Percentiles rank a stretch among this genome's conserved stretches.
Evolutionary conservation across 2,113 vertebrate genomes (phyloP).

Genomic region (Apteryx owenii): DNA sequence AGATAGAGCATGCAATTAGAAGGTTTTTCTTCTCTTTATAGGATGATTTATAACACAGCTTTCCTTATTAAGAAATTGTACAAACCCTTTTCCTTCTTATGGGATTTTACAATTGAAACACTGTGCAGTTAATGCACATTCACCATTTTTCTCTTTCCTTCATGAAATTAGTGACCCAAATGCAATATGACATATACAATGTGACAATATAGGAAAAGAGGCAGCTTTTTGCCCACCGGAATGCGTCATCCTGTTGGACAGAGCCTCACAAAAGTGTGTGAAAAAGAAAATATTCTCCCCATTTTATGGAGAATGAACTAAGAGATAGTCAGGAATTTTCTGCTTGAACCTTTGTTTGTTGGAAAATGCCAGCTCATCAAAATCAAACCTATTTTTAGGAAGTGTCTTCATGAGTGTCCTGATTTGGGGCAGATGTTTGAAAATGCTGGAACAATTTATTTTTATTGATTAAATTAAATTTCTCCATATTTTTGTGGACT

Average conservation of each 20-base stretch:
- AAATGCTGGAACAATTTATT: not conserved
- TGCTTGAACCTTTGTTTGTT: not conserved
- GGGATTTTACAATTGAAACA: not conserved
- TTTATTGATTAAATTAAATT: not conserved
- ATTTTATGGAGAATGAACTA: not conserved
- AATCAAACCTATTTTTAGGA: not conserved
- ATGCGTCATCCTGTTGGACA: not conserved
- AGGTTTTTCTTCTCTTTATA: conserved; percentile 35
- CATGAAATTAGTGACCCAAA: not conserved
- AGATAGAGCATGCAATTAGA: conserved; percentile 59
- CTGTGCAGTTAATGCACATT: not conserved
- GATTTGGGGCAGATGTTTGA: not conserved
- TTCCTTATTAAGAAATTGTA: conserved; percentile 5
- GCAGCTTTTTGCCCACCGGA: not conserved
- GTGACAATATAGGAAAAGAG: not conserved
- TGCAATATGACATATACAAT: not conserved
- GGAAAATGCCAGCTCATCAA: not conserved
- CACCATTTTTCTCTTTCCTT: not conserved
- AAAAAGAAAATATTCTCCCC: not conserved
- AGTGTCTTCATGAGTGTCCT: fast-evolving
- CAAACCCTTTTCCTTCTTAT: not conserved
- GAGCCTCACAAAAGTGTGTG: fast-evolving
- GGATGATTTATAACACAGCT: conserved; percentile 25
- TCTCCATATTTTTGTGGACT: not conserved
- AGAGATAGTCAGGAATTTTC: not conserved